Base-by-base conservation (phyloP, 2,113 vertebrate genomes). In the Callionymus lyra region DNA sequence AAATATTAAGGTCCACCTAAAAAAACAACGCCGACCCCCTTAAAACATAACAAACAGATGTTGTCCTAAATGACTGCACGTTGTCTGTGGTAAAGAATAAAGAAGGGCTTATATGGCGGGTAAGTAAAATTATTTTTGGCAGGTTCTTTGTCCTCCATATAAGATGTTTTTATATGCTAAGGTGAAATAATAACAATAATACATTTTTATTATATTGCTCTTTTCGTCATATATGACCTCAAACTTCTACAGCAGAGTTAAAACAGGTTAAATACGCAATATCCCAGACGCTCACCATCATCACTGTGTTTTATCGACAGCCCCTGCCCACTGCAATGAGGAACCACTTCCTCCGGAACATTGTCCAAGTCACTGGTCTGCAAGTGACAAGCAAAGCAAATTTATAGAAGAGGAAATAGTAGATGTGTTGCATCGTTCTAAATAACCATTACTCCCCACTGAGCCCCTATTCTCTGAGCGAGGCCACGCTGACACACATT, bases 291-390 rank as follows among this genome's bases (percentile, higher is more conserved):
- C 91, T 88, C 64, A 94, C 94, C 93, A 0, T 90, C 91, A 74
- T 94, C 91, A 53, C 91, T 97, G 69, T 88, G 87, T 52, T 90
- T 90, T 70, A 92, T 84, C 37, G 63, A 85, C 16, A 79, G 53
- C 63, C 88, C 87, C 18, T 82, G 80, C 11, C 71, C 74, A 8
- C 84, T 84, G 78, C 81, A 80, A 50, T 88, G 84, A 21, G 82
- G 80, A 6, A 83, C 74, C 0, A 68, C 76, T 74, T 98, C 92
- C 70, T 96, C 92, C 0, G 89, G 91, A 80, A 96, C 92, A 58
- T 94, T 88, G 42, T 87, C 87, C 46, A 98, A 76, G 64, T 98
- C 93, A 44, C 86, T 88, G 34, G 85, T 88, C 94, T 98, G 84
- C 42, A 59, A 44, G 72, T 8, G 14, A 3, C 0, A 34, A 16